Percentiles rank a stretch among this genome's conserved stretches.
phyloP scores from a whole-genome alignment of 2,888 invertebrate genomes.

The Lagria hirta region DNA sequence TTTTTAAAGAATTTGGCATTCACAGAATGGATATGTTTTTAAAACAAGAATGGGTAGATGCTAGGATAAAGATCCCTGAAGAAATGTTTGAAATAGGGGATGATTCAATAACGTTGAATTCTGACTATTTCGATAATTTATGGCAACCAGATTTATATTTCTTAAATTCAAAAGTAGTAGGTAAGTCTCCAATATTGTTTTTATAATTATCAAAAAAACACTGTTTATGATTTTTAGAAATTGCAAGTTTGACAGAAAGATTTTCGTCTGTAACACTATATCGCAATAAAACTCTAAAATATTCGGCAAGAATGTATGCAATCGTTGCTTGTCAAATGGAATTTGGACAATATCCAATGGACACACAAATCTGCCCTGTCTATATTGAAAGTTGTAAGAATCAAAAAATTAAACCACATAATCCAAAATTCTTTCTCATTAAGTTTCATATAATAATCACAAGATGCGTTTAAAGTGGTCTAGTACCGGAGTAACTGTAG shows the following conservation, averaged over 20 bases:
- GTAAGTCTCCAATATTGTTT: conserved; percentile 59
- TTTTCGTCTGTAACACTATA: conserved; percentile 80
- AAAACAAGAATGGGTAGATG: conserved; percentile 78
- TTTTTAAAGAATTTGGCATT: conserved; percentile 20
- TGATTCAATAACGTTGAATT: conserved; percentile 76
- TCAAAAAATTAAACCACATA: conserved; percentile 1
- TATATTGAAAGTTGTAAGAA: conserved; percentile 82
- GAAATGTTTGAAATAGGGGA: conserved; percentile 80
- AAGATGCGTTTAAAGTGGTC: conserved; percentile 77
- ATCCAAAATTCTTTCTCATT: conserved; percentile 33
- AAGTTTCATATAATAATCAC: conserved; percentile 78
- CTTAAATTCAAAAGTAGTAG: conserved; percentile 81
- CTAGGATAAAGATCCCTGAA: conserved; percentile 72
- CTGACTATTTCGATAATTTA: conserved; percentile 79
- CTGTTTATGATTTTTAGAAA: conserved; percentile 61
- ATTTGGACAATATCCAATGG: conserved; percentile 83
- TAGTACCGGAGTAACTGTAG: conserved; percentile 72
- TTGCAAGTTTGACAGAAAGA: conserved; percentile 76
- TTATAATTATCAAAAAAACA: no score
- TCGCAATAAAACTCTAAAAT: conserved; percentile 77
- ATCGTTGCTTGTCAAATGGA: conserved; percentile 87
- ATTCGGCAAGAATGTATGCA: conserved; percentile 80
- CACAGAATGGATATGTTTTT: conserved; percentile 82
- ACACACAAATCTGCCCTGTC: conserved; percentile 81
- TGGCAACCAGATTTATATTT: conserved; percentile 89